Base-by-base conservation (phyloP, 92 coral and sea anemone genomes). In the Siderastrea radians region DNA sequence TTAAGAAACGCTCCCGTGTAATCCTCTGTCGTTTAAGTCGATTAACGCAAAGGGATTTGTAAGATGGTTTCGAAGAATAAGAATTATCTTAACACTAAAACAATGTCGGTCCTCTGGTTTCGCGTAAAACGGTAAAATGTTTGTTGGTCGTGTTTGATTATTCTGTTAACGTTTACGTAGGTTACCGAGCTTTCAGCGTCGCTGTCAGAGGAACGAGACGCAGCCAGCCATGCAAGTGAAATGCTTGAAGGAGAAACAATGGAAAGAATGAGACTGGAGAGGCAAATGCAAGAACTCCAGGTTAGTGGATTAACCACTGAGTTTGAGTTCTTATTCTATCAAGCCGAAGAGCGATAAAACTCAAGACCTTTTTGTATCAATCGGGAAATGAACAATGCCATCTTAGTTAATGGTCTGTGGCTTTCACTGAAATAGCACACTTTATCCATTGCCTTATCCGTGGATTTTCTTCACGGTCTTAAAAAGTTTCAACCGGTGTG, bases 261-360 rank as follows among this genome's bases (percentile, higher is more conserved):
- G 98, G 96, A 96, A 77, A 89, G 99, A 76, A 95, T 97, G 91
- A 94, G 99, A 77, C 81, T 95, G 59, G 99, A 97, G 61, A 84
- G 96, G 54, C 93, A 94, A 71, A 72, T 92, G 52, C 95, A 95
- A 70, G 96, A 90, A 67, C 89, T 96, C 10, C 96, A 96, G 98
- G 99, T 96, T 73, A 51, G 63, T 49, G 44, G 66, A n/a, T 54
- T n/a, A 53, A 10, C 38, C 1, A 0, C 0, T 4, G 8, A 74
- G 62, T 51, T 10, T 2, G 2, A 4, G 47, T 19, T 9, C 13
- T 26, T 2, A 7, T 55, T 55, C 61, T 55, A 26, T 26, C 38
- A 26, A 26, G 38, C 38, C 38, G 38, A 26, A 26, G 38, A 26
- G 38, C 38, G 38, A 26, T 26, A 26, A 26, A 26, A 26, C 38